Percentiles rank a stretch among this genome's conserved stretches.
These are phyloP conservation scores for Diogma glabrata DNA, from an alignment of 2,888 invertebrate genomes.

Conservation along the genomic window DNA sequence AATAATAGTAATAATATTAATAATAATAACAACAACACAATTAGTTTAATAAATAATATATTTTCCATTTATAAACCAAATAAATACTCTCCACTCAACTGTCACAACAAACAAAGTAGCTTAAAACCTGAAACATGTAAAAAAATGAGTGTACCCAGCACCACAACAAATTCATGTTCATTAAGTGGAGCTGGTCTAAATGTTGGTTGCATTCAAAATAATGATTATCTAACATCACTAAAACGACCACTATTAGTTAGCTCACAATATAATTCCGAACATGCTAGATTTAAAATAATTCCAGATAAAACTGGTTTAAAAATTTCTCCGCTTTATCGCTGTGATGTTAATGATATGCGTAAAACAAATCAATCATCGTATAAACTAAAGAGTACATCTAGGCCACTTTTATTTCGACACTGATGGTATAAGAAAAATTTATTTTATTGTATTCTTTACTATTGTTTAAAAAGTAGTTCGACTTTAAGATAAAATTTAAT, in stretches of 20 bases:
- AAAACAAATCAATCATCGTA: slow-evolving; percentile 17
- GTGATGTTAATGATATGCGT: slow-evolving; percentile 27
- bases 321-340: slow-evolving; percentile 38
- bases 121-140: slow-evolving; percentile 24
- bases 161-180: slow-evolving; percentile 31
- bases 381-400: slow-evolving; percentile 35
- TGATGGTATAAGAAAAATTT: slow-evolving; percentile 22
- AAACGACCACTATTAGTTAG: slow-evolving; percentile 44
- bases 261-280: slow-evolving; percentile 36
- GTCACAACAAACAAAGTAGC: slow-evolving; percentile 31
- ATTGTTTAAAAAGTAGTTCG: slow-evolving; percentile 8
- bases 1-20: slow-evolving; percentile 15
- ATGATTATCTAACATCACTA: slow-evolving; percentile 34
- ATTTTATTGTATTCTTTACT: slow-evolving; percentile 8
- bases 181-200: slow-evolving; percentile 23
- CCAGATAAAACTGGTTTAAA: slow-evolving; percentile 43
- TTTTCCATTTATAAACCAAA: slow-evolving; percentile 38
- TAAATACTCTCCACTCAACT: slow-evolving; percentile 36
- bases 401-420: slow-evolving; percentile 36
- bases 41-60: slow-evolving; percentile 36
- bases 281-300: slow-evolving; percentile 39
- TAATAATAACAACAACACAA: slow-evolving; percentile 28
- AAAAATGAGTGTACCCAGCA: slow-evolving; percentile 37
- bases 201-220: slow-evolving; percentile 24
- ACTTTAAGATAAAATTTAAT: slow-evolving; percentile 7